Base-by-base conservation (phyloP, 1,140 invertebrate genomes). In the Nymphalis io region DNA sequence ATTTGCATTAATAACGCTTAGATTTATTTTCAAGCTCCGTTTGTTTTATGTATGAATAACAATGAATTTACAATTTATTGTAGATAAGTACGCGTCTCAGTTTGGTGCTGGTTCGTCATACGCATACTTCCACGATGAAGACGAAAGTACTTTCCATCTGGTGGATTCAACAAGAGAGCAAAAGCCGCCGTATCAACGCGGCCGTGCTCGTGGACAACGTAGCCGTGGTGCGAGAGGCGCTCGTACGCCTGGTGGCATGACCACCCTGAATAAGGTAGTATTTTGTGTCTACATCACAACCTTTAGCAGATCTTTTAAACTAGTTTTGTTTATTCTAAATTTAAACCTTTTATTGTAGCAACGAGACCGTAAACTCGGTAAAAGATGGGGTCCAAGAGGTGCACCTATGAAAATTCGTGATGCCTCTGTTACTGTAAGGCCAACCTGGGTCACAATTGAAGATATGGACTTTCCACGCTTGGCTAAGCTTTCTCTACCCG, bases 401-500 rank as follows among this genome's bases (percentile, higher is more conserved):
- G 94, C 95, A 10, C 96, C 96, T n/a, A 97, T 98, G 78, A 98
- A 98, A 88, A 98, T 98, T 82, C 94, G 99, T 21, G 98, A 99
- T 93, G 98, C 99, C 0, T 99, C 99, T 1, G 99, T 99, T 0
- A 98, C 98, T 66, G 98, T 99, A 1, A 94, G 96, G 60, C 96
- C 98, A 4, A 98, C 98, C 71, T 99, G 99, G 99, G 95, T 95
- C 42, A 98, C 98, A 6, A 97, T 99, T 81, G 98, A 99, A 87
- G 99, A 99, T 88, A 99, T 99, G 97, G 99, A 99, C 92, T 99
- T 99, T 86, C 97, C 97, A 13, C 94, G 98, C 13, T 93, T 99
- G 13, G 94, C 95, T 8, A 99, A 99, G 90, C 92, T 99, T 0
- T 98, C 97, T 53, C 88, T 98, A 61, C 97, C 97, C 1, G 94